A percentile compares a stretch with the other conserved stretches of the same genome.
phyloP scores from a whole-genome alignment of 2,888 invertebrate species.

The Hypselothyrea guttata region DNA sequence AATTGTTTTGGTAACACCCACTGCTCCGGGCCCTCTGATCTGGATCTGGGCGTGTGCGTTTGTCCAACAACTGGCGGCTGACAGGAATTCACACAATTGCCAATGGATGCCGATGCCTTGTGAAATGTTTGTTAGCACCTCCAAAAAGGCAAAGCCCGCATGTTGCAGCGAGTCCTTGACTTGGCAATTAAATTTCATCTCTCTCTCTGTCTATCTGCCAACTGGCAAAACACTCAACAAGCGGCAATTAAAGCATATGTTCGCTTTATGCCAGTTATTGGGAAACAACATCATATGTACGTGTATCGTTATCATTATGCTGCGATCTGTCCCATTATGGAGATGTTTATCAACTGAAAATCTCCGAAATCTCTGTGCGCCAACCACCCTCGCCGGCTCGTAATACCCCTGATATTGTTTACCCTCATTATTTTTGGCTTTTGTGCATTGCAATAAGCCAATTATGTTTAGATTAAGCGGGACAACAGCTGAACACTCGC shows the following conservation, averaged over 20 bases:
- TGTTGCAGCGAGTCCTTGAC: slow-evolving; percentile 39
- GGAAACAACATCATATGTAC: not conserved
- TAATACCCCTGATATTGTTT: slow-evolving; percentile 49
- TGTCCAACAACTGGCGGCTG: slow-evolving; percentile 64
- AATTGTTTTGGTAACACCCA: slow-evolving; percentile 69
- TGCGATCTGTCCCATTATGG: slow-evolving; percentile 68
- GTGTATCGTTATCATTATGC: slow-evolving; percentile 20
- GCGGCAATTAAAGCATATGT: slow-evolving; percentile 73
- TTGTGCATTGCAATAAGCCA: slow-evolving; percentile 67
- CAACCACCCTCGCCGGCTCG: slow-evolving; percentile 8
- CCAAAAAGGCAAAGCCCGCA: slow-evolving; percentile 51
- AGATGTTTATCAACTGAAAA: slow-evolving; percentile 74
- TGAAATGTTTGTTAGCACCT: slow-evolving; percentile 62
- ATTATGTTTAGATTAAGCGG: slow-evolving; percentile 68
- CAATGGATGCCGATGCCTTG: slow-evolving; percentile 16
- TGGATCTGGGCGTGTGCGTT: slow-evolving; percentile 43
- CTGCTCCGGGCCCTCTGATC: slow-evolving; percentile 7
- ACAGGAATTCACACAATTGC: slow-evolving; percentile 14
- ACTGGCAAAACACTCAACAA: slow-evolving; percentile 39
- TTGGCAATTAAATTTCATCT: slow-evolving; percentile 52
- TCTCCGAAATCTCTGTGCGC: slow-evolving; percentile 42
- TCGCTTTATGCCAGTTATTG: slow-evolving; percentile 9
- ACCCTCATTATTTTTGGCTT: slow-evolving; percentile 76
- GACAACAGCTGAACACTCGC: slow-evolving; percentile 48
- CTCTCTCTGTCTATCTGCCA: slow-evolving; percentile 24